These are phyloP conservation scores for Scaptodrosophila latifasciaeformis DNA, from an alignment of 2,888 invertebrate genomes.

Conservation along the genomic window DNA sequence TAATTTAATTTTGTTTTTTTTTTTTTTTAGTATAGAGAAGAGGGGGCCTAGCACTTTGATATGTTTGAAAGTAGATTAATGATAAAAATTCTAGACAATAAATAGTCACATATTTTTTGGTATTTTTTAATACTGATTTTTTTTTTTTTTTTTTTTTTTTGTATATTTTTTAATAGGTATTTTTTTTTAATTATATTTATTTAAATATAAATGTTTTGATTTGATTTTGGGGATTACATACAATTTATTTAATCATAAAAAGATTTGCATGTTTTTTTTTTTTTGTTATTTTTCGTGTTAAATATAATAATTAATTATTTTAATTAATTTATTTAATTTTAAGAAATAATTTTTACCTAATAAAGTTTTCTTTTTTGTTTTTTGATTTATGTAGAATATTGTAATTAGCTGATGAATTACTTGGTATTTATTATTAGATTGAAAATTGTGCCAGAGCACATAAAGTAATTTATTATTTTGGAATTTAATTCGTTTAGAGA, in stretches of 20 bases:
- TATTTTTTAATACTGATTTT: background rate
- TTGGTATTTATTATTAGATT: background rate
- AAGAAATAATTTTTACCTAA: background rate
- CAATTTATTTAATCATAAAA: constrained; percentile 5
- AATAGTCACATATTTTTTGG: constrained; percentile 13
- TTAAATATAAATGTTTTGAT: too few relatives aligned
- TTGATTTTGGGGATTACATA: constrained; percentile 15
- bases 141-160: constrained; percentile 12
- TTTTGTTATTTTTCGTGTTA: constrained; percentile 6
- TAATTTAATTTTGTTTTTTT: constrained; percentile 4
- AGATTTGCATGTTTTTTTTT: background rate
- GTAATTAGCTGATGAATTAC: background rate
- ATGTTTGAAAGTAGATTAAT: too few relatives aligned
- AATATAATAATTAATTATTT: background rate
- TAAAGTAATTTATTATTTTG: constrained; percentile 1
- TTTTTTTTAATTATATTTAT: too few relatives aligned
- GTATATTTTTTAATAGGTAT: background rate
- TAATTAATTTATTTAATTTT: constrained; percentile 16
- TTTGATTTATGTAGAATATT: constrained; percentile 1
- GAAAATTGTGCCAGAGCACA: background rate
- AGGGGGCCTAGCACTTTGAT: too few relatives aligned
- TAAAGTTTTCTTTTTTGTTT: too few relatives aligned
- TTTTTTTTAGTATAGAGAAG: constrained; percentile 8
- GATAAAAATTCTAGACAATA: too few relatives aligned
- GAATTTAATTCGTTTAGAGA: too few relatives aligned